These are phyloP conservation scores for Orthosia gothica DNA, from an alignment of 2,888 invertebrate species.

Conservation along the genomic window DNA sequence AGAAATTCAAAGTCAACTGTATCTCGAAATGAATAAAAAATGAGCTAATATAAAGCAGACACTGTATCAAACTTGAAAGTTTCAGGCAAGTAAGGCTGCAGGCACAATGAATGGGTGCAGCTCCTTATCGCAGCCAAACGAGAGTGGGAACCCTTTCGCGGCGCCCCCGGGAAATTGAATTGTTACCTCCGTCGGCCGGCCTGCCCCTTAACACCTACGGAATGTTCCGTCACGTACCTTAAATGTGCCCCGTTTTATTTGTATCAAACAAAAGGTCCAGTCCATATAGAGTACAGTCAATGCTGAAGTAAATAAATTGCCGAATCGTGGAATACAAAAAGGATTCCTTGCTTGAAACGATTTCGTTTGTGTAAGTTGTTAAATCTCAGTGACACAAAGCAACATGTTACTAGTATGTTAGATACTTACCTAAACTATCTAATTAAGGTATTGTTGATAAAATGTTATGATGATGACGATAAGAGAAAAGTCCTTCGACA, in stretches of 20 bases:
- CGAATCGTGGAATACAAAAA: constrained; percentile 46
- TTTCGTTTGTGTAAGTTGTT: constrained; percentile 33
- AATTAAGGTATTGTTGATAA: background rate
- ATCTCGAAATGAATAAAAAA: no score
- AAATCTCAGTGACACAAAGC: no score
- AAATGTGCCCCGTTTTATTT: no score
- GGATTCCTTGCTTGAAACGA: constrained; percentile 29
- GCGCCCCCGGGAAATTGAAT: constrained; percentile 80
- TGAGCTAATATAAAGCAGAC: background rate
- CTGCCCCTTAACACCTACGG: no score
- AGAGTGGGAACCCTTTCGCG: constrained; percentile 65
- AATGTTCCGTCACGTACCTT: no score
- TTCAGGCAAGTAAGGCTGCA: constrained; percentile 21
- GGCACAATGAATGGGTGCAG: constrained; percentile 47
- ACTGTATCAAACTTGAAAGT: background rate
- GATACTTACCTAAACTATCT: background rate
- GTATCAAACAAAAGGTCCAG: constrained; percentile 71
- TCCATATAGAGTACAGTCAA: constrained; percentile 40
- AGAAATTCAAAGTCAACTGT: no score
- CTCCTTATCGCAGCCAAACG: constrained; percentile 58
- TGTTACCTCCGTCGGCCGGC: no score
- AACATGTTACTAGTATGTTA: background rate
- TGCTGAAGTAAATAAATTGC: constrained; percentile 50
- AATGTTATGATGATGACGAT: background rate
- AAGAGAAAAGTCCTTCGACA: no score